Evolutionary conservation across 2,888 invertebrate genomes (phyloP), one percentile per base, ranked within the genome.

Genomic region (Steinernema scapterisci): DNA sequence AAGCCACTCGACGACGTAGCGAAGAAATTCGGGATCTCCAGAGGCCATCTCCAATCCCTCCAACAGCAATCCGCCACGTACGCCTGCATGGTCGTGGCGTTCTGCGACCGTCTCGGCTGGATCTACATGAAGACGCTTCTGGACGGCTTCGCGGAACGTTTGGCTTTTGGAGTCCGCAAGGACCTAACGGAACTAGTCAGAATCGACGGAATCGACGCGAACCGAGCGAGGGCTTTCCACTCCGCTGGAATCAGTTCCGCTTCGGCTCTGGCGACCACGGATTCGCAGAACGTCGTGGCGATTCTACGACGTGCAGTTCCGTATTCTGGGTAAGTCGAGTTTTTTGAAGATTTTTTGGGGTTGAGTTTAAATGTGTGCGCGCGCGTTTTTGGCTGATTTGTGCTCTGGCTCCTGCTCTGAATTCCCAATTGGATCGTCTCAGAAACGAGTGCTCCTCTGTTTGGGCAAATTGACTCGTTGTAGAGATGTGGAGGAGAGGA

Each of bases 1-100:
- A 91, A 92, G 43, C 92, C 95, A 2, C 90, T 99, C 71, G 90
- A 91, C 74, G 90, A 91, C 73, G 95, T 79, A 0, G 93, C 94
- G n/a, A 87, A 88, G 11, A 95, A 94, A 88, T 97, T 93, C 88
- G 92, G 92, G 82, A 94, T 94, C 85, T 92, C 92, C 74, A 92
- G 95, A 73, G 97, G 97, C 16, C 92, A 94, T 89, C 89, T 99
- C 25, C 97, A 99, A 89, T 92, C 93, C 75, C 90, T 99, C 38
- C 97, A 99, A 89, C 95, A 96, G 88, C 92, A 93, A 75, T 93
- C 97, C 0, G 93, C 97, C 45, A 95, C 95, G 45, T 97, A 96
- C 91, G 95, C 97, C 74, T 94, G 93, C 74, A 97, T 97, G 93
- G 94, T 97, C 0, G 95, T 95, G 1, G 92, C 94, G n/a, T 97